Evolutionary conservation across 2,888 invertebrate species (phyloP).

Genomic region (Phortica magna): DNA sequence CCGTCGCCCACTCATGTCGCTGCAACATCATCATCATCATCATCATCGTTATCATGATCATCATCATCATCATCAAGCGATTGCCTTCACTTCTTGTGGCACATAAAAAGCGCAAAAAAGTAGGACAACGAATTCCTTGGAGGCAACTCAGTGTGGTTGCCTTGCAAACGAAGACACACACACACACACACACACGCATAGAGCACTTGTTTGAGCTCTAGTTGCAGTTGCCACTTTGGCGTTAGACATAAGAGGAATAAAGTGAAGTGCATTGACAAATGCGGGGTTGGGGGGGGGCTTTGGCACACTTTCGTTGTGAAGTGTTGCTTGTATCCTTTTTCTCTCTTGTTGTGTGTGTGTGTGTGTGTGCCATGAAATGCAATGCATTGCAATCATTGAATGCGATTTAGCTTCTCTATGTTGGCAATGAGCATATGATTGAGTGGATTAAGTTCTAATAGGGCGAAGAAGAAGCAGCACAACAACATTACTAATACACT

Average conservation of each 20-base stretch:
- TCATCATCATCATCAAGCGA: neutral
- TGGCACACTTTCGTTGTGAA: neutral
- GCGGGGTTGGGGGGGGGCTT: slow-evolving; percentile 38
- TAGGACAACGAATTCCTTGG: slow-evolving; percentile 39
- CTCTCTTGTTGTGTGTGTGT: neutral
- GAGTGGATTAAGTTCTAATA: slow-evolving; percentile 48
- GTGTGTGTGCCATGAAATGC: slow-evolving; percentile 4
- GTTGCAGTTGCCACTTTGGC: slow-evolving; percentile 31
- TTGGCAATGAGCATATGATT: slow-evolving; percentile 51
- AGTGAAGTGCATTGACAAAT: slow-evolving; percentile 38
- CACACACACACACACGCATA: slow-evolving; percentile 39
- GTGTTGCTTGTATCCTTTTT: slow-evolving; percentile 20
- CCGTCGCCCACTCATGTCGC: neutral
- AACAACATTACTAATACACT: neutral
- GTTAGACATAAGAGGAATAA: neutral
- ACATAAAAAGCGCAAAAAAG: slow-evolving; percentile 36
- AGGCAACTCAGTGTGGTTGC: slow-evolving; percentile 24
- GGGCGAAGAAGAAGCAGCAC: slow-evolving; percentile 37
- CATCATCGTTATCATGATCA: neutral
- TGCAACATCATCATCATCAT: neutral
- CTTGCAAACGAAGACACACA: slow-evolving; percentile 42
- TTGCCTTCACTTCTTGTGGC: slow-evolving; percentile 6
- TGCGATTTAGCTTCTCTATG: slow-evolving; percentile 50
- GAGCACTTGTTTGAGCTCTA: neutral
- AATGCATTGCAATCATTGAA: slow-evolving; percentile 46